These are phyloP conservation scores for Stegophylla sp. DNA, from an alignment of 2,888 invertebrate genomes.

Conservation along the genomic window DNA sequence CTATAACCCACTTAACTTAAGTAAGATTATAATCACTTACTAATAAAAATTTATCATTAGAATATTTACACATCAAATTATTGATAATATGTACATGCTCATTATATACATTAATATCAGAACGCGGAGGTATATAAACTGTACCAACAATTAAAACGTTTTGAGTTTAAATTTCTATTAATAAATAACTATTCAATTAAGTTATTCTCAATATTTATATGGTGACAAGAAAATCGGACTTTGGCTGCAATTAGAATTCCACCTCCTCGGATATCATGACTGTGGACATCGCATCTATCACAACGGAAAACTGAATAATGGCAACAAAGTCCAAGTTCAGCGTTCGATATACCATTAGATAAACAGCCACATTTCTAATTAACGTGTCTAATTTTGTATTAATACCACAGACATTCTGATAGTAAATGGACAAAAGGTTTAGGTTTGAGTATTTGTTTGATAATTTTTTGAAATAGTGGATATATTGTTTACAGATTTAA, in stretches of 20 bases:
- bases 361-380: not conserved
- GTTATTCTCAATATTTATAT: not conserved
- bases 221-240: not conserved
- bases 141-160: not conserved
- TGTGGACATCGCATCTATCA: not conserved
- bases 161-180: not conserved
- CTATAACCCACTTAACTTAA: not conserved
- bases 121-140: not conserved
- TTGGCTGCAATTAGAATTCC: not conserved
- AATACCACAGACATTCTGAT: too few relatives aligned
- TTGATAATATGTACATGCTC: too few relatives aligned
- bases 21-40: not conserved
- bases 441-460: too few relatives aligned
- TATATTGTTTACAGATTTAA: too few relatives aligned
- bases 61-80: too few relatives aligned
- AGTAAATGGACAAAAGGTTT: too few relatives aligned
- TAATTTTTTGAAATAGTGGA: too few relatives aligned
- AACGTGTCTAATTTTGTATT: too few relatives aligned
- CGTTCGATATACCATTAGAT: not conserved
- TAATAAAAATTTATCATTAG: not conserved
- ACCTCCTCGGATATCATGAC: not conserved
- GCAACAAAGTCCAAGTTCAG: constrained; percentile 21
- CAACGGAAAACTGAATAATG: not conserved
- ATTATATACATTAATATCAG: too few relatives aligned
- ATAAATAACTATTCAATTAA: not conserved